Conservation (phyloP, 2,113 vertebrate species). For the Petaurus breviceps region DNA sequence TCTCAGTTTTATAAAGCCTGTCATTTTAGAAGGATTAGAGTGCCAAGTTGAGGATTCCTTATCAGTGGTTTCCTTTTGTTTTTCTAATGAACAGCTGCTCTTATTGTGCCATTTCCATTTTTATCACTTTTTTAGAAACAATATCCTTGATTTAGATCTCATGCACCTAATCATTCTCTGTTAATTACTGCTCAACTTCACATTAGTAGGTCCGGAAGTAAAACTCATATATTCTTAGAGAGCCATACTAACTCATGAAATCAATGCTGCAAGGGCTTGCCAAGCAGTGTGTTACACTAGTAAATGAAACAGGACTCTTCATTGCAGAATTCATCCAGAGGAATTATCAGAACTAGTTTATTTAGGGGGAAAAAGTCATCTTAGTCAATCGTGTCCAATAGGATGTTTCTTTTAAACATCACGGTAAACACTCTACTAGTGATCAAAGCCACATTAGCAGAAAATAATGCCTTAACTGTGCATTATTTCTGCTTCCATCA, state of each 20-base stretch:
- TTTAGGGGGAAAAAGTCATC: neutral
- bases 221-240: neutral
- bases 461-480: neutral
- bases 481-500: neutral
- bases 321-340: neutral
- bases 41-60: neutral
- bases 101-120: neutral
- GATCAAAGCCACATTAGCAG: neutral
- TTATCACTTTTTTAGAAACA: neutral
- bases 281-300: neutral
- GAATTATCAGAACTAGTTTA: neutral
- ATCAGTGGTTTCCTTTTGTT: neutral
- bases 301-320: neutral
- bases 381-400: neutral
- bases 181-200: neutral
- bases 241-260: neutral
- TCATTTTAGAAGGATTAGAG: neutral
- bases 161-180: neutral
- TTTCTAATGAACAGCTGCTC: neutral
- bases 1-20: neutral
- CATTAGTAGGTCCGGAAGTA: neutral
- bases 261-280: neutral
- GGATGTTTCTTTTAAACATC: neutral
- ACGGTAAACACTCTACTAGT: neutral
- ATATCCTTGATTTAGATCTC: neutral